Percentiles rank a stretch among this genome's conserved stretches.
phyloP scores from a whole-genome alignment of 2,888 invertebrate species.

The Andrena haemorrhoa region DNA sequence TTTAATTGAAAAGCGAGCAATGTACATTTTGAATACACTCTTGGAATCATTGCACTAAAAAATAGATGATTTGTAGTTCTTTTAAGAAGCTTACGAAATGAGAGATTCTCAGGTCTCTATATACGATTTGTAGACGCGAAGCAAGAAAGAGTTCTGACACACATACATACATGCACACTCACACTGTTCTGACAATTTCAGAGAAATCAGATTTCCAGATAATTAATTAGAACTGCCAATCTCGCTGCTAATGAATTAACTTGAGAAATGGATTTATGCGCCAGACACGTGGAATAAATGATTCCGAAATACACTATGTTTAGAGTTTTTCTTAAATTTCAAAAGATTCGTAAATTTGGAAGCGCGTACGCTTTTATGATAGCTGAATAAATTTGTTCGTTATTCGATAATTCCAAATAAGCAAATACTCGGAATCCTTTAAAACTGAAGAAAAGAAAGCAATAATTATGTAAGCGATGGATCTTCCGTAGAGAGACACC shows the following conservation, averaged over 20 bases:
- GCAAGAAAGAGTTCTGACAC: too few relatives aligned
- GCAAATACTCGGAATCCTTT: not conserved
- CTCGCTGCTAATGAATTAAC: not conserved
- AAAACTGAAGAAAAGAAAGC: conserved; percentile 10
- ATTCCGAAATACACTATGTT: conserved; percentile 4
- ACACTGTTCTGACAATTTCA: not conserved
- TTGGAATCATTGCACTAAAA: not conserved
- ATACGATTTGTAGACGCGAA: not conserved
- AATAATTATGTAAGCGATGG: conserved; percentile 30
- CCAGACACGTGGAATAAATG: not conserved
- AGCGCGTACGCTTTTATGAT: conserved; percentile 1
- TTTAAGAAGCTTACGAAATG: conserved; percentile 5
- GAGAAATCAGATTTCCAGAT: not conserved
- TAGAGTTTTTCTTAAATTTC: not conserved
- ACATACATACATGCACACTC: too few relatives aligned
- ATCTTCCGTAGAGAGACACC: conserved; percentile 58
- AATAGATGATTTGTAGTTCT: not conserved
- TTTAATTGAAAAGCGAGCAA: not conserved
- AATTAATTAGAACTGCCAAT: conserved; percentile 8
- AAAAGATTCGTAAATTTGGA: conserved; percentile 12
- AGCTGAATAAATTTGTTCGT: not conserved
- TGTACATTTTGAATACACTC: not conserved
- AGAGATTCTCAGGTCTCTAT: not conserved
- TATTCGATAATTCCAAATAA: not conserved
- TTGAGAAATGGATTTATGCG: conserved; percentile 2